These are phyloP conservation scores for Lagopus leucura DNA, from an alignment of 2,113 vertebrate genomes.

Conservation along the genomic window DNA sequence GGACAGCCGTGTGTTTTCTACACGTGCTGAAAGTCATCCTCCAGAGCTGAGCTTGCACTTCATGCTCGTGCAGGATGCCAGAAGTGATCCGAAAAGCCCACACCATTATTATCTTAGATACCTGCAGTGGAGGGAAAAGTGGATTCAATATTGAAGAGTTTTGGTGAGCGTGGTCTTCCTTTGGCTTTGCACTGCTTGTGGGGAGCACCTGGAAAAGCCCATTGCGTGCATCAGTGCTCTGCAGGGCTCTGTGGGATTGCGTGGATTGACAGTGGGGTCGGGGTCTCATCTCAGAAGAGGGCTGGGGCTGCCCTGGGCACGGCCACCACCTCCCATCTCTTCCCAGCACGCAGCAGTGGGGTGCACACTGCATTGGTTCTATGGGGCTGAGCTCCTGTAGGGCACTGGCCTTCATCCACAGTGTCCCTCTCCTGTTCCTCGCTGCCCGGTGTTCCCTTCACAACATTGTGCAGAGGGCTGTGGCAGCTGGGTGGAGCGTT, in stretches of 20 bases:
- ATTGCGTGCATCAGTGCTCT: accelerated
- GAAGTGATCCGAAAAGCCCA: neutral
- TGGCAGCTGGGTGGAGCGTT: constrained; percentile 78
- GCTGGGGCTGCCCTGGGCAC: no score
- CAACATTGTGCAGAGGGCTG: constrained; percentile 52
- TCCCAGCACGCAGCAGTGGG: no score
- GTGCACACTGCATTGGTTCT: no score
- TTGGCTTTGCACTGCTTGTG: neutral
- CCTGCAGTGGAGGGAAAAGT: neutral
- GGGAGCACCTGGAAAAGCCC: accelerated
- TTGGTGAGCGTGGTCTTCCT: neutral
- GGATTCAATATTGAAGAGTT: accelerated
- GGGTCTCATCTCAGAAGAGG: neutral
- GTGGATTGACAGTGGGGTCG: neutral
- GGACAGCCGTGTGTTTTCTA: neutral
- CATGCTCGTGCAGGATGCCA: accelerated
- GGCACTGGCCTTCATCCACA: neutral
- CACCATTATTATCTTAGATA: neutral
- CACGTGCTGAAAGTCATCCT: neutral
- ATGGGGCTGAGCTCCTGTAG: no score
- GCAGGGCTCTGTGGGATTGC: neutral
- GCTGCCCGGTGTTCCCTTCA: constrained; percentile 62
- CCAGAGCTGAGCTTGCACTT: neutral
- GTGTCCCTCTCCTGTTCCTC: neutral
- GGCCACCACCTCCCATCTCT: no score